These are phyloP conservation scores for Hypotaenidia philippensis DNA, from an alignment of 2,797 vertebrate species.

Conservation along the genomic window DNA sequence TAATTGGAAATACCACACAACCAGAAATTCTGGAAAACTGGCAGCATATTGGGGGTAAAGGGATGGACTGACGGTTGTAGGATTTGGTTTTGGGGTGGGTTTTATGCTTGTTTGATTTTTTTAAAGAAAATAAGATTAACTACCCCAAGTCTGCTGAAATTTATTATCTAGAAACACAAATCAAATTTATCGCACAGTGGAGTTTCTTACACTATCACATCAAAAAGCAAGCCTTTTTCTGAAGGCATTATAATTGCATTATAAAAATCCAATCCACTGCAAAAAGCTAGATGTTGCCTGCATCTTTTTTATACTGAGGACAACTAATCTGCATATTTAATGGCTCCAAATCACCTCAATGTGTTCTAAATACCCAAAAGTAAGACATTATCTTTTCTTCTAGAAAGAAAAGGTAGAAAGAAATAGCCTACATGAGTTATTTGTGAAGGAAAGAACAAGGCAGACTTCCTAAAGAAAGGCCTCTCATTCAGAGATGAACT, in stretches of 20 bases:
- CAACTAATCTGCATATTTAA: conserved; percentile 16
- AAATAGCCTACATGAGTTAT: not conserved
- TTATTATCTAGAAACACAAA: not conserved
- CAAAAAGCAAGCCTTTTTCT: conserved; percentile 2
- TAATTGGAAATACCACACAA: not conserved
- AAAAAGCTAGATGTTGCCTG: not conserved
- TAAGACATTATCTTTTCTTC: not conserved
- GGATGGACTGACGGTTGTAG: not conserved
- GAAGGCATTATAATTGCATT: not conserved
- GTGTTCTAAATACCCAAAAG: not conserved
- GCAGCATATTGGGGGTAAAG: not conserved
- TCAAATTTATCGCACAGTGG: not conserved
- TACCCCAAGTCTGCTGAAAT: not conserved
- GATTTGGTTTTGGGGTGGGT: too few species aligned
- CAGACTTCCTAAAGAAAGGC: conserved; percentile 31
- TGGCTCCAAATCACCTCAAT: not conserved
- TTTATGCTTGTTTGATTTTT: not conserved
- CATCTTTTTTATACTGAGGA: not conserved
- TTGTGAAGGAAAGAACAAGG: conserved; percentile 17
- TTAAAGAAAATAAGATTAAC: not conserved
- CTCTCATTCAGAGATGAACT: conserved; percentile 4
- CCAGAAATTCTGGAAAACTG: not conserved
- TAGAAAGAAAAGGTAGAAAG: conserved; percentile 27
- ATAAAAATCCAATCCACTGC: not conserved
- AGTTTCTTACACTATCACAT: not conserved